These are phyloP conservation scores for Nezara viridula DNA, from an alignment of 2,888 invertebrate genomes.

Conservation along the genomic window DNA sequence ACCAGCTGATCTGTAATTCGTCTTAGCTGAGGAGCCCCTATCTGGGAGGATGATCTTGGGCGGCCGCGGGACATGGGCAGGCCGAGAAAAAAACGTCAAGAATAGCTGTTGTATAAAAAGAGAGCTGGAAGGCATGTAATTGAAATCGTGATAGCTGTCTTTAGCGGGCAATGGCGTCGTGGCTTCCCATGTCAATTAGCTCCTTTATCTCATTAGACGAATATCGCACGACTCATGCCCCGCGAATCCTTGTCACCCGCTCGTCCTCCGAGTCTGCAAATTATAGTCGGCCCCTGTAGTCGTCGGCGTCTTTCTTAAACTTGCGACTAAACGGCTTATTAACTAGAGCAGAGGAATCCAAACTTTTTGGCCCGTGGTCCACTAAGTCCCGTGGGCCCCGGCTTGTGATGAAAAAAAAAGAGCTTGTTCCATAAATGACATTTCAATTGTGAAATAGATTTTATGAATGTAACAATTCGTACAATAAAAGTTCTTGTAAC, in stretches of 20 bases:
- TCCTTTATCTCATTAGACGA: constrained; percentile 58
- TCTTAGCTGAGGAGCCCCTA: not conserved
- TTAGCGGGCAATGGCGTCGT: constrained; percentile 35
- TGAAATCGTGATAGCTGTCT: constrained; percentile 57
- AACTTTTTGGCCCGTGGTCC: too few relatives aligned
- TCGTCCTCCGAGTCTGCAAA: not conserved
- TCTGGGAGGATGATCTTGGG: not conserved
- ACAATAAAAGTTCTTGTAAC: too few relatives aligned
- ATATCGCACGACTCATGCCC: constrained; percentile 55
- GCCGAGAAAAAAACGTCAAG: not conserved
- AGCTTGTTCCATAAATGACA: too few relatives aligned
- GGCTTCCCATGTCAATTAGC: constrained; percentile 59
- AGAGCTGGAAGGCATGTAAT: constrained; percentile 57
- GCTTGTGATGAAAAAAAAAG: too few relatives aligned
- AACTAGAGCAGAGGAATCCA: not conserved
- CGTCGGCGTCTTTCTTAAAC: not conserved
- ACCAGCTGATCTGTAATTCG: constrained; percentile 28
- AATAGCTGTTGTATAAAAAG: constrained; percentile 47
- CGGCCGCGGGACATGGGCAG: not conserved
- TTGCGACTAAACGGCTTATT: not conserved
- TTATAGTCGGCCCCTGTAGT: not conserved
- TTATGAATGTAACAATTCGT: too few relatives aligned
- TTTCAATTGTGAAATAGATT: too few relatives aligned
- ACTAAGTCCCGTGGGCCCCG: too few relatives aligned
- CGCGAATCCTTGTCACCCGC: constrained; percentile 39